phyloP scores from a whole-genome alignment of 2,113 vertebrate genomes.

The Saimiri boliviensis region DNA sequence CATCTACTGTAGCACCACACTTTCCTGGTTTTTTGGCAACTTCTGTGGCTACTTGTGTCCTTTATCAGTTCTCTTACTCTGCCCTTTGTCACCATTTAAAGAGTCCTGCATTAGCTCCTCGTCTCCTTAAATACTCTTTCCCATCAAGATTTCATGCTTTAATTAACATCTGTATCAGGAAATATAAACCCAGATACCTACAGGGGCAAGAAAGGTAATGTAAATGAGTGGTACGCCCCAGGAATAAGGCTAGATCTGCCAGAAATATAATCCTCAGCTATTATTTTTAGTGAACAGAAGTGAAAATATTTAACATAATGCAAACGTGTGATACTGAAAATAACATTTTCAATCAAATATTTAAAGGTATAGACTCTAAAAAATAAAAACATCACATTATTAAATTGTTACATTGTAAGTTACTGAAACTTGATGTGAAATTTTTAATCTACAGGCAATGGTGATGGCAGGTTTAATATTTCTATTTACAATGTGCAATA shows the following conservation, averaged over 20 bases:
- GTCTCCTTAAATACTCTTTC: background rate
- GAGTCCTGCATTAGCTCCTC: background rate
- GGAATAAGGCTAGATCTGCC: background rate
- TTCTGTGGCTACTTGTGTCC: background rate
- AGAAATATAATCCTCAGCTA: background rate
- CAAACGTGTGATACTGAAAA: background rate
- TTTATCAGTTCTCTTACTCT: background rate
- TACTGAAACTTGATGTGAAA: background rate
- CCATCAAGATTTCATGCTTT: background rate
- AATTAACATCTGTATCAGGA: background rate
- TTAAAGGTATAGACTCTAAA: background rate
- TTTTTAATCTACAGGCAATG: background rate
- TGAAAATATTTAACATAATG: background rate
- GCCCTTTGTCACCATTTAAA: background rate
- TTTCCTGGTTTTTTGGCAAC: background rate
- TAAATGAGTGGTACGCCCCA: background rate
- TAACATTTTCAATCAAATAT: background rate
- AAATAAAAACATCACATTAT: background rate
- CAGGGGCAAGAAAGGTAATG: background rate
- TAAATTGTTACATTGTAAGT: background rate
- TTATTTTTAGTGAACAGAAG: background rate
- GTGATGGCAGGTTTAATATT: background rate
- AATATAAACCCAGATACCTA: background rate
- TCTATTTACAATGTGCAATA: background rate
- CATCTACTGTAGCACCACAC: no score